Conservation (phyloP, 2,797 vertebrate species). For the Rhabdomys pumilio region DNA sequence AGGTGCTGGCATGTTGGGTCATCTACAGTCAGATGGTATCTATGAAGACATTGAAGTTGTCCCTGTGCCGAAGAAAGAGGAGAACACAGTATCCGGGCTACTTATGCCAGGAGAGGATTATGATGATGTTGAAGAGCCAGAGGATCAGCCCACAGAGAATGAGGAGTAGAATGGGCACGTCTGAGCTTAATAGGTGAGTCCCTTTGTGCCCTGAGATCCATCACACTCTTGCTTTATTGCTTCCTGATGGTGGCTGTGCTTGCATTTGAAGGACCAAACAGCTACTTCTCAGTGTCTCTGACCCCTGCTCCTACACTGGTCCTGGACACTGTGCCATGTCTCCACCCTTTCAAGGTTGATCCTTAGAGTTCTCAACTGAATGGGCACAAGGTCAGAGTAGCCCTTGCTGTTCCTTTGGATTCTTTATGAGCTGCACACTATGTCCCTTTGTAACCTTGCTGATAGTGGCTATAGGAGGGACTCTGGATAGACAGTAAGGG, state of each 20-base stretch:
- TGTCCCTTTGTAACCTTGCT: neutral
- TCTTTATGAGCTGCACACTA: neutral
- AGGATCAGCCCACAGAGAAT: neutral
- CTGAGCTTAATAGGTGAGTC: neutral
- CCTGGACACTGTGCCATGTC: neutral
- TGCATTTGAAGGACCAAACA: neutral
- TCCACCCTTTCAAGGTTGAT: neutral
- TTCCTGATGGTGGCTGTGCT: neutral
- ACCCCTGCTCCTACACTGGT: no score
- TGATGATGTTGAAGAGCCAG: neutral
- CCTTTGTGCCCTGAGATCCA: neutral
- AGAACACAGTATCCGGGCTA: neutral
- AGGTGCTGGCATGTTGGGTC: neutral
- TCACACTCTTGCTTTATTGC: neutral
- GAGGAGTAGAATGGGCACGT: neutral
- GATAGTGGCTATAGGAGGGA: neutral
- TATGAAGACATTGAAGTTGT: conserved; percentile 6
- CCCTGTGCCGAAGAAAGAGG: neutral
- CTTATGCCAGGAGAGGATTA: neutral
- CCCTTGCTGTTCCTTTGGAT: neutral
- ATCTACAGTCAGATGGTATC: neutral
- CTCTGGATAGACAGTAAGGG: neutral
- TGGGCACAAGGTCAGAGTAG: neutral
- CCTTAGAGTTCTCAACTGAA: neutral
- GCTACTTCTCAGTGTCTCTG: neutral